Evolutionary conservation across 2,888 invertebrate genomes (phyloP).

Genomic region (Caenorhabditis plicata): DNA sequence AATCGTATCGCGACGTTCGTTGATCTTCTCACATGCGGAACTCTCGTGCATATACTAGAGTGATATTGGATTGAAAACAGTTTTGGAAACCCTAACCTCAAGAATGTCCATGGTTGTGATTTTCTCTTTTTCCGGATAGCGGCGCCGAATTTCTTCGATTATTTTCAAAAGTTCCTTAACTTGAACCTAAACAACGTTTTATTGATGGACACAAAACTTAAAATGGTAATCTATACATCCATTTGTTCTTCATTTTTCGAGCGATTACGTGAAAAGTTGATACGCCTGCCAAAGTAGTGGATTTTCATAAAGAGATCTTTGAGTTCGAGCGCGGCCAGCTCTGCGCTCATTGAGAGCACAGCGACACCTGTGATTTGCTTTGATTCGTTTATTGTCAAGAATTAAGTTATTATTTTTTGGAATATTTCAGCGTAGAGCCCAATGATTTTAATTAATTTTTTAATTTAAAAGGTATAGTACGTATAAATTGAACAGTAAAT

Average conservation of each 20-base stretch:
- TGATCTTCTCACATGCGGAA: conserved; percentile 27
- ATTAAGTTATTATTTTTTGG: too few relatives aligned
- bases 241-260: conserved; percentile 56
- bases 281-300: conserved; percentile 61
- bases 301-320: conserved; percentile 63
- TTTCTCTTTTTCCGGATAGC: conserved; percentile 62
- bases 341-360: conserved; percentile 65
- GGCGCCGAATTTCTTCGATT: conserved; percentile 60
- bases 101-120: conserved; percentile 64
- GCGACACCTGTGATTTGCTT: conserved; percentile 51
- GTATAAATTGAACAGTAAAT: too few relatives aligned
- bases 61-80: neutral
- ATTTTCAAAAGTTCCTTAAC: conserved; percentile 63
- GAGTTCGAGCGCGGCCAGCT: conserved; percentile 62
- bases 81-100: conserved; percentile 26
- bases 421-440: too few relatives aligned
- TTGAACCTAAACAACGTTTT: conserved; percentile 39
- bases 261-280: conserved; percentile 58
- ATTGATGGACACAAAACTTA: neutral
- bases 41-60: conserved; percentile 62
- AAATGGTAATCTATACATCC: conserved; percentile 35
- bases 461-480: too few relatives aligned
- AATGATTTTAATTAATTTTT: too few relatives aligned
- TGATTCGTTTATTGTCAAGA: too few relatives aligned
- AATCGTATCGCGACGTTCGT: conserved; percentile 61